Percentiles rank a stretch among this genome's conserved stretches.
These are phyloP conservation scores for Trypoxylus dichotomus DNA, from an alignment of 1,140 invertebrate species.

Conservation along the genomic window DNA sequence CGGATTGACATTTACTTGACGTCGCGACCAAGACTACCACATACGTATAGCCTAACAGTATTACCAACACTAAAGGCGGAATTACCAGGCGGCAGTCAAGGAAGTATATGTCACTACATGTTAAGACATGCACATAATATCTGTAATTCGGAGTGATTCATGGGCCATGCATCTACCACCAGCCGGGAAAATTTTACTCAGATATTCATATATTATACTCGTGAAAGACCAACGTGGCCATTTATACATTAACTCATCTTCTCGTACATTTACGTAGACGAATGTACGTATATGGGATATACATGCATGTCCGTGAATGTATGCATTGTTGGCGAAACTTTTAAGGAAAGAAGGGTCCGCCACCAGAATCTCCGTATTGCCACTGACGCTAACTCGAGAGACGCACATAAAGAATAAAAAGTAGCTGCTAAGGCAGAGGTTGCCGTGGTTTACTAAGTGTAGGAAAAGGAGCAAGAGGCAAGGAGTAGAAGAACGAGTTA, in stretches of 20 bases:
- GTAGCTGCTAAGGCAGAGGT: slow-evolving; percentile 1
- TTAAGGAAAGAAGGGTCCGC: not conserved
- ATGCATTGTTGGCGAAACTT: slow-evolving; percentile 13
- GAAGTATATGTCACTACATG: not conserved
- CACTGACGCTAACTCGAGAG: slow-evolving; percentile 7
- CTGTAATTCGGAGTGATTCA: not conserved
- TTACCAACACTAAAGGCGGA: not conserved
- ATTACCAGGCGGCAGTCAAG: slow-evolving; percentile 7
- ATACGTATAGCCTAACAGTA: not conserved
- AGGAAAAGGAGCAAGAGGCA: not conserved
- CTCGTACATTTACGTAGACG: not conserved
- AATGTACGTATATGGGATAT: not conserved
- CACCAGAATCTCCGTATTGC: not conserved
- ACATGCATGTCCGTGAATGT: slow-evolving; percentile 5
- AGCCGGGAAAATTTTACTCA: not conserved
- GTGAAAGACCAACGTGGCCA: not conserved
- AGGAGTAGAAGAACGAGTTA: not conserved
- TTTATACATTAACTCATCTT: slow-evolving; percentile 21
- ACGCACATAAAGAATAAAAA: slow-evolving; percentile 20
- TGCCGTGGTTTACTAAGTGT: not conserved
- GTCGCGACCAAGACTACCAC: not conserved
- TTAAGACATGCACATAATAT: slow-evolving; percentile 15
- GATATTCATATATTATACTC: not conserved
- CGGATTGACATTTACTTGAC: not conserved
- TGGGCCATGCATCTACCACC: not conserved